Evolutionary conservation across 2,888 invertebrate genomes (phyloP).

Genomic region (Octodonta nipae): DNA sequence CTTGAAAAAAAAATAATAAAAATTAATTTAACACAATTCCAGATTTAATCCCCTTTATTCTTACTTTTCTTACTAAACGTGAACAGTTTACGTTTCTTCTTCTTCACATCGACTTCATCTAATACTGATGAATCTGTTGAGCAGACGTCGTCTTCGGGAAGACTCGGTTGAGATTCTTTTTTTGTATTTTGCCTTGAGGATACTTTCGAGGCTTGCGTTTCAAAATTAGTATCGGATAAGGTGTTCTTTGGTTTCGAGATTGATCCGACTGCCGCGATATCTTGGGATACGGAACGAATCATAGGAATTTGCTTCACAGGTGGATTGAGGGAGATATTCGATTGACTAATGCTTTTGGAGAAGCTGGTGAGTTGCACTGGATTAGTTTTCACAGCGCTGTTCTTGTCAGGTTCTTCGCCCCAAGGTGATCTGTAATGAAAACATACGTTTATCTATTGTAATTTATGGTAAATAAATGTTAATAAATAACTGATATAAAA

Average conservation of each 20-base stretch:
- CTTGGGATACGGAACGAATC: conserved; percentile 41
- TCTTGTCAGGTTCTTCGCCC: conserved; percentile 23
- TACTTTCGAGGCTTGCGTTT: conserved; percentile 15
- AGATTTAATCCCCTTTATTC: conserved; percentile 17
- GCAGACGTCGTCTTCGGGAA: conserved; percentile 49
- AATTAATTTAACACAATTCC: no score
- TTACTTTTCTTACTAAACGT: conserved; percentile 43
- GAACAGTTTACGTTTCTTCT: conserved; percentile 50
- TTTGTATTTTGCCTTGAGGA: conserved; percentile 16
- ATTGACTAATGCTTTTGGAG: conserved; percentile 28
- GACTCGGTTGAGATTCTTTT: conserved; percentile 28
- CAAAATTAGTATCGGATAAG: conserved; percentile 39
- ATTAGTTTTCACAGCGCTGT: no score
- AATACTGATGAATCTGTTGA: conserved; percentile 59
- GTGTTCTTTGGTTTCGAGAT: conserved; percentile 36
- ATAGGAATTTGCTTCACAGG: conserved; percentile 24
- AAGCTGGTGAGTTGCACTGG: conserved; percentile 19
- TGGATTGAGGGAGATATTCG: conserved; percentile 24
- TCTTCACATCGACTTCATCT: conserved; percentile 48
- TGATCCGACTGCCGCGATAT: conserved; percentile 31
- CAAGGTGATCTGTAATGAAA: conserved; percentile 14
- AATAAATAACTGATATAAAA: no score
- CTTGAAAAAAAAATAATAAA: no score
- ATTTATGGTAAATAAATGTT: no score
- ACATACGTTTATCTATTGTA: not conserved